These are phyloP conservation scores for Galerucella calmariensis DNA, from an alignment of 2,888 invertebrate genomes.

Conservation along the genomic window DNA sequence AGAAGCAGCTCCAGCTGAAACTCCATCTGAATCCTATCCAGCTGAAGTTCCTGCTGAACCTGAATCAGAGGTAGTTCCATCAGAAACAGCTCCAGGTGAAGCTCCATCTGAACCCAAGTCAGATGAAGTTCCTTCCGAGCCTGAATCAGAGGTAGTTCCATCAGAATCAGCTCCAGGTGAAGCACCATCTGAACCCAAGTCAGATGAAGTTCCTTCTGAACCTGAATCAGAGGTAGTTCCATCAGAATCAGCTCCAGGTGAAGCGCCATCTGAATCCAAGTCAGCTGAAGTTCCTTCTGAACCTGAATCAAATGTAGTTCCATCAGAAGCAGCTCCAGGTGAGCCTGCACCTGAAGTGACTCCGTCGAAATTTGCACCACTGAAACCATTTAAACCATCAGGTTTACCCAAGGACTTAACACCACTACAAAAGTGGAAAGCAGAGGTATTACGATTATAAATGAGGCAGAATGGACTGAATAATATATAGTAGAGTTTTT, in stretches of 20 bases:
- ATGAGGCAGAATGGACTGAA: too few relatives aligned
- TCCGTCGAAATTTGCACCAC: not conserved
- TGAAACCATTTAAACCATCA: not conserved
- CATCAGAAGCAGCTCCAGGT: not conserved
- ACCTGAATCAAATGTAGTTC: not conserved
- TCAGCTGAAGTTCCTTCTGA: not conserved
- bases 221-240: not conserved
- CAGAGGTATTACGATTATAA: not conserved
- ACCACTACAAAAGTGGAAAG: not conserved
- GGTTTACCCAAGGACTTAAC: not conserved
- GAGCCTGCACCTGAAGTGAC: not conserved
- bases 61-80: not conserved
- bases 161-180: not conserved
- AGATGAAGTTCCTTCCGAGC: not conserved
- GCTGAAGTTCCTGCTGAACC: not conserved
- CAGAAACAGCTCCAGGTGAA: not conserved
- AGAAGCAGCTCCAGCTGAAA: not conserved
- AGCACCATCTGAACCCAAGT: not conserved
- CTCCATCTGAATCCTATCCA: not conserved
- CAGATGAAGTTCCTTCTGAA: not conserved
- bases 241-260: not conserved
- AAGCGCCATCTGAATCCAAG: not conserved
- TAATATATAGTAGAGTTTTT: not conserved
- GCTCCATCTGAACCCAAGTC: not conserved
- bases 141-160: not conserved